Evolutionary conservation across 2,797 vertebrate species (phyloP), one percentile per base, ranked within the genome.

Genomic region (Sebastes variabilis): DNA sequence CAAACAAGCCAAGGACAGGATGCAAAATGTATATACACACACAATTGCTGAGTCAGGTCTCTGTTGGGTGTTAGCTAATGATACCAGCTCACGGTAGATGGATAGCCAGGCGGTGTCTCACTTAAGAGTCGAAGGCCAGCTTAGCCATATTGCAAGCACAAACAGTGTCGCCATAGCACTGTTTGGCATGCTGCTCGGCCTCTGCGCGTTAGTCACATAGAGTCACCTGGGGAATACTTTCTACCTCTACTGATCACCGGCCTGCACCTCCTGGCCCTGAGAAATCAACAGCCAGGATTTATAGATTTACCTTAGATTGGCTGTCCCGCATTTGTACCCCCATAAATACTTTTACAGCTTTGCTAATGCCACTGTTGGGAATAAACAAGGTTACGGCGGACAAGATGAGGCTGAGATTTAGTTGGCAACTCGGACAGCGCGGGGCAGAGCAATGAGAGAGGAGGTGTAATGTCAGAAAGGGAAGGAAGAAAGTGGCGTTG

Each of bases 311-410:
- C 93, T 95, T 94, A 93, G 93, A 95, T 96, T 93, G 95, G 92
- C 93, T 94, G 89, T 86, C 88, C 90, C 87, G 80, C 93, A 92
- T 94, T 95, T 93, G 91, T 90, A 93, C 93, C 84, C 78, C 91
- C 94, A 95, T 96, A 95, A 96, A 96, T 96, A 95, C 94, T 93
- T 95, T 94, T 94, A 94, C 94, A 90, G 92, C 94, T 94, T 89
- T 87, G 91, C 93, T 95, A 96, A 96, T 95, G 93, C 90, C 88
- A 94, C 95, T 90, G 86, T 89, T 85, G 95, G 96, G 95, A 96
- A 96, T 96, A 95, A 95, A 95, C 95, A 96, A 96, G 95, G 96
- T 96, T 95, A 94, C 91, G 72, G 85, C 81, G 67, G 91, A 92
- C 90, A 88, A 93, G 94, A 94, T 92, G 92, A 94, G 92, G 90